A percentile compares a stretch with the other conserved stretches of the same genome.
Conservation (phyloP, 2,797 vertebrate species). For the Fistularia tabacaria region DNA sequence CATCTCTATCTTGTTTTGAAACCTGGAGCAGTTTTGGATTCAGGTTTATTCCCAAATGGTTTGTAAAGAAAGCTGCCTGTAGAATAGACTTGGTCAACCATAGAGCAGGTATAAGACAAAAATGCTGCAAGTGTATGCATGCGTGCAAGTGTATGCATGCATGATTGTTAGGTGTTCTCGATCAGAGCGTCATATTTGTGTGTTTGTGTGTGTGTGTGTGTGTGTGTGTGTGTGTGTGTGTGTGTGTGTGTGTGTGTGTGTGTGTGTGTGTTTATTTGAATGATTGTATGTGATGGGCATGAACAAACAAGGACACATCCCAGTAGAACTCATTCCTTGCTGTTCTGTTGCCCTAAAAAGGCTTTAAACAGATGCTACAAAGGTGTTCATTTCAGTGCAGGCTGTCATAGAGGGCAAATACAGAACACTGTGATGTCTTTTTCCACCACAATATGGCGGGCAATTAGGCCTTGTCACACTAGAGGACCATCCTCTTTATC, state of each 20-base stretch:
- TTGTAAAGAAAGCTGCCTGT: slow-evolving; percentile 44
- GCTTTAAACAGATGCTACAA: slow-evolving; percentile 74
- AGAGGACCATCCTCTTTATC: slow-evolving; percentile 67
- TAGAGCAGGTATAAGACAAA: slow-evolving; percentile 54
- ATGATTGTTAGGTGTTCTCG: not conserved
- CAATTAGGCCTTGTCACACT: slow-evolving; percentile 75
- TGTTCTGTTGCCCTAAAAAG: slow-evolving; percentile 57
- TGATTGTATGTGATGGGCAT: slow-evolving; percentile 23
- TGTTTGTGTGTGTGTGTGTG: not conserved
- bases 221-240: slow-evolving; percentile 3
- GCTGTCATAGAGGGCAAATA: slow-evolving; percentile 63
- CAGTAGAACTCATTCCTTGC: slow-evolving; percentile 45
- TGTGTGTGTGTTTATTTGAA: slow-evolving; percentile 12
- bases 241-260: slow-evolving; percentile 12
- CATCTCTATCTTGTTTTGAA: slow-evolving; percentile 49
- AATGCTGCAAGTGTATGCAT: slow-evolving; percentile 10
- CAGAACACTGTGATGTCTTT: slow-evolving; percentile 72
- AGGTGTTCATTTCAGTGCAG: slow-evolving; percentile 75
- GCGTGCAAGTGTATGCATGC: not conserved
- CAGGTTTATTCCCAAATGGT: slow-evolving; percentile 20
- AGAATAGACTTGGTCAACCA: slow-evolving; percentile 53
- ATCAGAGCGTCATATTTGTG: not conserved
- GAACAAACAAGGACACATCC: slow-evolving; percentile 49
- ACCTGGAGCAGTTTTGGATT: slow-evolving; percentile 34
- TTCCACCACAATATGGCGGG: slow-evolving; percentile 65